Conservation (phyloP, 2,888 invertebrate species). For the Achlya flavicornis region DNA sequence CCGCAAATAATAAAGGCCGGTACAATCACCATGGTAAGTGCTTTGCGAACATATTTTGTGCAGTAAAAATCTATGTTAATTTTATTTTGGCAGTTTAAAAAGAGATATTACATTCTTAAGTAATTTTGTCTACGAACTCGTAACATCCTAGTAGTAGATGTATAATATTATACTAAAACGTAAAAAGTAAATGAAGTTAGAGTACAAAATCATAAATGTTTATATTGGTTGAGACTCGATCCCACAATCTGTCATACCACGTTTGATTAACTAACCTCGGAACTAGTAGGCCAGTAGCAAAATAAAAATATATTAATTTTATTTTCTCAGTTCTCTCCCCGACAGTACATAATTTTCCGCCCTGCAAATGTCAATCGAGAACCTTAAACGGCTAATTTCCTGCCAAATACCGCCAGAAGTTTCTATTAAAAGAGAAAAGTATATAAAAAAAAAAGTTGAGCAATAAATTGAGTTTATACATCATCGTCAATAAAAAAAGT, state of each 20-base stretch:
- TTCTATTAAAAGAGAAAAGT: slow-evolving; percentile 38
- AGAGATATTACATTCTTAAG: too few relatives aligned
- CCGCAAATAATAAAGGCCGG: slow-evolving; percentile 17
- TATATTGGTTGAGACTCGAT: too few relatives aligned
- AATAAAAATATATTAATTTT: neutral
- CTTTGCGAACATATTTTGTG: neutral
- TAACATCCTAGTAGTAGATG: too few relatives aligned
- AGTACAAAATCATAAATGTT: too few relatives aligned
- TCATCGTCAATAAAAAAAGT: slow-evolving; percentile 40
- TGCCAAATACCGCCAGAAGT: slow-evolving; percentile 33
- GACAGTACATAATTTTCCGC: slow-evolving; percentile 41
- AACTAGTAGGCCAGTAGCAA: too few relatives aligned
- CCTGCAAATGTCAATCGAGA: slow-evolving; percentile 40
- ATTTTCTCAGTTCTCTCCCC: slow-evolving; percentile 22
- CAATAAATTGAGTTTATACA: slow-evolving; percentile 35
- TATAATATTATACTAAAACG: too few relatives aligned
- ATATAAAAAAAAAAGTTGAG: slow-evolving; percentile 35
- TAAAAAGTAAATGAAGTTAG: too few relatives aligned
- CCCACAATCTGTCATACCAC: too few relatives aligned
- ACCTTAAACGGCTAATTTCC: slow-evolving; percentile 47
- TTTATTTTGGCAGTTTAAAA: too few relatives aligned
- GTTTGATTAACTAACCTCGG: too few relatives aligned
- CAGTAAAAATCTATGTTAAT: too few relatives aligned
- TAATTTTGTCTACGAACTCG: too few relatives aligned
- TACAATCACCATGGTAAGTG: slow-evolving; percentile 4